Evolutionary conservation across 2,888 invertebrate species (phyloP).

Genomic region (Apamea monoglypha): DNA sequence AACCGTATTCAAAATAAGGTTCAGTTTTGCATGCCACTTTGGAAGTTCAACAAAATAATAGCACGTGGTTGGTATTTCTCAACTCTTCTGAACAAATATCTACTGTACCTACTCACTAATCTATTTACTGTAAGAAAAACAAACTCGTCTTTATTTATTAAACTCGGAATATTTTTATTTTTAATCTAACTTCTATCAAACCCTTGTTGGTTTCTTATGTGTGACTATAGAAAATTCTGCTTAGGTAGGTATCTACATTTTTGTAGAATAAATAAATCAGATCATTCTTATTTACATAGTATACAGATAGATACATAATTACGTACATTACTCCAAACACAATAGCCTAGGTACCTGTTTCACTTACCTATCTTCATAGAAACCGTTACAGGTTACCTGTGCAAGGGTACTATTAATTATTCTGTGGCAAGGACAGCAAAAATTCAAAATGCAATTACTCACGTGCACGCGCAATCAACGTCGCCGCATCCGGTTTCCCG

Average conservation of each 20-base stretch:
- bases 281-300: background rate
- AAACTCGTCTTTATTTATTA: background rate
- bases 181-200: conserved; percentile 18
- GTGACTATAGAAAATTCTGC: conserved; percentile 4
- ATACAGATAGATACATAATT: background rate
- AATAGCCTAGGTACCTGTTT: background rate
- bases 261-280: background rate
- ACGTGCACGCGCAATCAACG: conserved; percentile 74
- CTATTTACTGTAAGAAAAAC: background rate
- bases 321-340: background rate
- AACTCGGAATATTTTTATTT: background rate
- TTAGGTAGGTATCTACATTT: background rate
- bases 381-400: conserved; percentile 42
- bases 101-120: background rate
- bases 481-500: conserved; percentile 71
- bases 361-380: background rate
- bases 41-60: background rate
- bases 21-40: conserved; percentile 4
- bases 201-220: conserved; percentile 35
- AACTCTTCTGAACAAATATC: no score
- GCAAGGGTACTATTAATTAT: background rate
- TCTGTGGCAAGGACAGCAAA: conserved; percentile 1
- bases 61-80: conserved; percentile 10
- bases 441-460: conserved; percentile 62
- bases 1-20: background rate